Evolutionary conservation across 2,113 vertebrate species (phyloP).

Genomic region (Archocentrus centrarchus): DNA sequence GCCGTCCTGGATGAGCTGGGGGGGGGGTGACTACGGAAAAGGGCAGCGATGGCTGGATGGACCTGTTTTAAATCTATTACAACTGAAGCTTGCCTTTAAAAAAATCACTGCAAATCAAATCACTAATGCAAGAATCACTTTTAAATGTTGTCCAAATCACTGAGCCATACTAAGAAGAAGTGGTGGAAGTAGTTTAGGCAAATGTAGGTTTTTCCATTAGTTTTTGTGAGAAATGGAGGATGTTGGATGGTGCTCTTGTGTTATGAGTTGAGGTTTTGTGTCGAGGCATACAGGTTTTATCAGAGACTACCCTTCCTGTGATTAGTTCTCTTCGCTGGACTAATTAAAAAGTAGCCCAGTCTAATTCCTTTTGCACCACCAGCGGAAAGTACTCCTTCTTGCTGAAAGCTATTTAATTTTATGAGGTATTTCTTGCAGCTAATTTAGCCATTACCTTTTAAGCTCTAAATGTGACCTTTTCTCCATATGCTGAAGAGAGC

Average conservation of each 20-base stretch:
- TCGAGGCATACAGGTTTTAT: slow-evolving; percentile 35
- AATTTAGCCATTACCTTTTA: slow-evolving; percentile 67
- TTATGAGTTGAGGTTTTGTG: slow-evolving; percentile 31
- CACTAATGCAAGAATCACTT: neutral
- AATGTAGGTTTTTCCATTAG: slow-evolving; percentile 31
- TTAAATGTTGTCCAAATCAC: neutral
- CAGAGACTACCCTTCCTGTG: slow-evolving; percentile 40
- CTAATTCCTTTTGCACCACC: slow-evolving; percentile 57
- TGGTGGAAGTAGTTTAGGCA: neutral
- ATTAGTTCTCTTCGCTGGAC: slow-evolving; percentile 44
- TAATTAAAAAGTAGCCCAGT: slow-evolving; percentile 66
- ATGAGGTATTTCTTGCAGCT: slow-evolving; percentile 64
- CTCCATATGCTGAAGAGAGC: slow-evolving; percentile 46
- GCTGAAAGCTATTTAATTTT: slow-evolving; percentile 63
- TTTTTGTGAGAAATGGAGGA: neutral
- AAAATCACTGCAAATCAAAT: neutral
- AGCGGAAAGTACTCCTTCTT: slow-evolving; percentile 45
- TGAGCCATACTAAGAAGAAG: neutral
- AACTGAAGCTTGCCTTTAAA: neutral
- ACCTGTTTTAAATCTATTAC: neutral
- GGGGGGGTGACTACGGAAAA: neutral
- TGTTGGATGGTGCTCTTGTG: slow-evolving; percentile 24
- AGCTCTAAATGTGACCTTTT: slow-evolving; percentile 67
- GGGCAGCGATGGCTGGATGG: neutral
- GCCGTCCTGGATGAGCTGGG: neutral